These are phyloP conservation scores for Xestia rhomboidea DNA, from an alignment of 2,888 invertebrate genomes.

Conservation along the genomic window DNA sequence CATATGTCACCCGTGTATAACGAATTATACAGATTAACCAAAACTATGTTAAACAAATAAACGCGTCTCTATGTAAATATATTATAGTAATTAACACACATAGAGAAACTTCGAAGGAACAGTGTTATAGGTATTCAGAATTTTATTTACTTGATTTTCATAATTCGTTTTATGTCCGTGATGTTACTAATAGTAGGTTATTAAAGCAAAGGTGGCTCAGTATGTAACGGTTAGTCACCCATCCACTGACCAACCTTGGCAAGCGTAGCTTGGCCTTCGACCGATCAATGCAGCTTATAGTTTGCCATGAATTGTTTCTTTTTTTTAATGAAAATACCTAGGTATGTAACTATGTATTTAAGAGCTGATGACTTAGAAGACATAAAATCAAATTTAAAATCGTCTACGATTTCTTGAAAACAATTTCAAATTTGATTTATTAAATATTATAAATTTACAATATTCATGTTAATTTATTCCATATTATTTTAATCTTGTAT, in stretches of 20 bases:
- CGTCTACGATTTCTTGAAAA: not conserved
- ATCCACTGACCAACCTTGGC: not conserved
- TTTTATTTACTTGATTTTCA: constrained; percentile 15
- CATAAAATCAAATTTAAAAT: no score
- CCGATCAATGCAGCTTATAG: not conserved
- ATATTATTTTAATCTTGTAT: not conserved
- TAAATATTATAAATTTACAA: not conserved
- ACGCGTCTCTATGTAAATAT: constrained; percentile 13
- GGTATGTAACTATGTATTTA: not conserved
- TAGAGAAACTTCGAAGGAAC: not conserved
- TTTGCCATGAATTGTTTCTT: not conserved
- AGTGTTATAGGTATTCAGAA: not conserved
- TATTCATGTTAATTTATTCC: constrained; percentile 9
- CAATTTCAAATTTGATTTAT: not conserved
- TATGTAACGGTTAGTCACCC: not conserved
- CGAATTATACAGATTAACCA: not conserved
- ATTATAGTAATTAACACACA: constrained; percentile 33
- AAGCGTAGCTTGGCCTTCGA: not conserved
- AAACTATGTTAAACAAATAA: constrained; percentile 16
- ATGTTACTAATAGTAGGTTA: not conserved
- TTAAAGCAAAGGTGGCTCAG: not conserved
- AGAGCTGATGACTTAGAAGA: no score
- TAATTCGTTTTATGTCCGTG: not conserved
- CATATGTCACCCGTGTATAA: not conserved
- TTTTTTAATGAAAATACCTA: not conserved